Evolutionary conservation across 2,888 invertebrate genomes (phyloP).

Genomic region (Polydrusus tereticollis): DNA sequence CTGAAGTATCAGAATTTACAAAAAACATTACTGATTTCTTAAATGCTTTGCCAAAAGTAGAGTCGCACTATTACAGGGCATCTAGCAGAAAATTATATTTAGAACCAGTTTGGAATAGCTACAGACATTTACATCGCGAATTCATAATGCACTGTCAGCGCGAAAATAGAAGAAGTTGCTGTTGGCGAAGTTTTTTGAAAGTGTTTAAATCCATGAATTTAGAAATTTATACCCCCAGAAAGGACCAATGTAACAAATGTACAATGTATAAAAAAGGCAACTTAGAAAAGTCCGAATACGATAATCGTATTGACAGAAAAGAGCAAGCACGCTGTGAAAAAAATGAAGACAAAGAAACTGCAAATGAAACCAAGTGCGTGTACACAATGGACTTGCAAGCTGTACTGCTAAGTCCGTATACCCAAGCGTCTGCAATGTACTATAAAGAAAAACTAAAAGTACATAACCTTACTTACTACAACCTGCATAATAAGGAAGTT

Average conservation of each 20-base stretch:
- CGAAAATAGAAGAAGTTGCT: background rate
- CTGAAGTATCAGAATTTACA: background rate
- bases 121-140: constrained; percentile 9
- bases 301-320: background rate
- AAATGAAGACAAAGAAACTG: background rate
- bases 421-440: background rate
- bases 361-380: background rate
- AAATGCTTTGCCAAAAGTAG: constrained; percentile 8
- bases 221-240: constrained; percentile 14
- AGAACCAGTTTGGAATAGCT: constrained; percentile 18
- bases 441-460: constrained; percentile 1
- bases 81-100: constrained; percentile 17
- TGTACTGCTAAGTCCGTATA: background rate
- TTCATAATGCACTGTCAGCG: background rate
- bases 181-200: background rate
- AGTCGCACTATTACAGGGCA: constrained; percentile 30
- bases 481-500: background rate
- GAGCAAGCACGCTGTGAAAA: background rate
- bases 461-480: background rate
- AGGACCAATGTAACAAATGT: constrained; percentile 3
- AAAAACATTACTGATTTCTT: constrained; percentile 21
- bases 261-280: background rate
- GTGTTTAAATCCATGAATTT: background rate
- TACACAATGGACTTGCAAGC: constrained; percentile 9
- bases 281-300: background rate